Percentiles rank a stretch among this genome's conserved stretches.
Conservation (phyloP, 2,888 invertebrate species). For the Chalcis sispes region DNA sequence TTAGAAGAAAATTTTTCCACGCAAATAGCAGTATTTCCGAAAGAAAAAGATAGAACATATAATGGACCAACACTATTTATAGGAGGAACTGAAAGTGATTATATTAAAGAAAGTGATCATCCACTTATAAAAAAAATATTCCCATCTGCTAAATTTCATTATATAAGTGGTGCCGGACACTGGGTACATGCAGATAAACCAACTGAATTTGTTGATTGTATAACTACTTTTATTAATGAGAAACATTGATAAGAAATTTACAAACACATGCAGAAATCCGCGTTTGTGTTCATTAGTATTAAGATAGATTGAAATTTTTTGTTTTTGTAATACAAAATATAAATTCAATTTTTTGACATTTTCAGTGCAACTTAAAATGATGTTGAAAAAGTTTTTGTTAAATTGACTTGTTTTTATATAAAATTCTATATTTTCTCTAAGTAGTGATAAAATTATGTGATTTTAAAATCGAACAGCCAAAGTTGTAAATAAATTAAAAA, state of each 20-base stretch:
- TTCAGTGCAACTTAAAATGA: conserved; percentile 33
- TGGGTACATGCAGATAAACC: conserved; percentile 97
- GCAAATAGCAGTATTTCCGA: conserved; percentile 83
- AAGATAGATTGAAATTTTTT: conserved; percentile 36
- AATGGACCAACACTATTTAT: conserved; percentile 88
- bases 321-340: conserved; percentile 3
- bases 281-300: conserved; percentile 53
- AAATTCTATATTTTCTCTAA: conserved; percentile 40
- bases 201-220: conserved; percentile 82
- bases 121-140: conserved; percentile 83
- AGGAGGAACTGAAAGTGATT: conserved; percentile 89
- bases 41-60: conserved; percentile 74
- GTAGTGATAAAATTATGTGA: conserved; percentile 19
- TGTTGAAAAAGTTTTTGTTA: conserved; percentile 28
- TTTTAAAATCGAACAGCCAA: conserved; percentile 35
- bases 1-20: conserved; percentile 82
- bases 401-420: conserved; percentile 43
- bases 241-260: conserved; percentile 48
- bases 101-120: conserved; percentile 82
- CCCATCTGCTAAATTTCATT: conserved; percentile 83
- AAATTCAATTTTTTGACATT: conserved; percentile 50
- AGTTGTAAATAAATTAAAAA: conserved; percentile 56
- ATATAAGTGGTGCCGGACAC: conserved; percentile 90
- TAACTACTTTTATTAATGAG: conserved; percentile 80
- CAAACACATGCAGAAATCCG: conserved; percentile 32